These are phyloP conservation scores for Syndactyla subalaris DNA, from an alignment of 2,797 vertebrate genomes.

Conservation along the genomic window DNA sequence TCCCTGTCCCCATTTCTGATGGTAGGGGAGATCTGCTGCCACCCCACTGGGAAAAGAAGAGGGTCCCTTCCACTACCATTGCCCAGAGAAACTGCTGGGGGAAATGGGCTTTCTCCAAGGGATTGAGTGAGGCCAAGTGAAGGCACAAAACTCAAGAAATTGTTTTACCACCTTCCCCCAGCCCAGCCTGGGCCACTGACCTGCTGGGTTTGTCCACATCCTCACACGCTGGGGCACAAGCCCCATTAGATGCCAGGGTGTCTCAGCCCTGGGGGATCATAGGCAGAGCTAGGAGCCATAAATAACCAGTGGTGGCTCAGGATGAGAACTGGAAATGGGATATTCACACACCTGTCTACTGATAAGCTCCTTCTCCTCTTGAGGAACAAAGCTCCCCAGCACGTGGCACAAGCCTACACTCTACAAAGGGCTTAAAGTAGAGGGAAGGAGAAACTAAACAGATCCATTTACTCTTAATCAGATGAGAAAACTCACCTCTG, in stretches of 20 bases:
- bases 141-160: neutral
- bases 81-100: neutral
- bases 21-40: neutral
- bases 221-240: neutral
- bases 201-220: neutral
- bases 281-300: neutral
- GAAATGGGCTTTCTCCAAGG: neutral
- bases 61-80: neutral
- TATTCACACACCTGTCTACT: fast-evolving
- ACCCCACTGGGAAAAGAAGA: fast-evolving
- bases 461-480: neutral
- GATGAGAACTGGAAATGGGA: neutral
- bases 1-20: neutral
- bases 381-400: neutral
- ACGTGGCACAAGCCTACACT: neutral
- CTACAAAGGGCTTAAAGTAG: neutral
- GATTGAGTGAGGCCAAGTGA: neutral
- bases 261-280: neutral
- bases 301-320: neutral
- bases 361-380: neutral
- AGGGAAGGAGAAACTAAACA: neutral
- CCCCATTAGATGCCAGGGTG: neutral
- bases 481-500: neutral
- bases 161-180: neutral
- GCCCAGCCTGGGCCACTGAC: neutral